Base-by-base conservation (phyloP, 2,888 invertebrate genomes). In the Tuberolachnus salignus region DNA sequence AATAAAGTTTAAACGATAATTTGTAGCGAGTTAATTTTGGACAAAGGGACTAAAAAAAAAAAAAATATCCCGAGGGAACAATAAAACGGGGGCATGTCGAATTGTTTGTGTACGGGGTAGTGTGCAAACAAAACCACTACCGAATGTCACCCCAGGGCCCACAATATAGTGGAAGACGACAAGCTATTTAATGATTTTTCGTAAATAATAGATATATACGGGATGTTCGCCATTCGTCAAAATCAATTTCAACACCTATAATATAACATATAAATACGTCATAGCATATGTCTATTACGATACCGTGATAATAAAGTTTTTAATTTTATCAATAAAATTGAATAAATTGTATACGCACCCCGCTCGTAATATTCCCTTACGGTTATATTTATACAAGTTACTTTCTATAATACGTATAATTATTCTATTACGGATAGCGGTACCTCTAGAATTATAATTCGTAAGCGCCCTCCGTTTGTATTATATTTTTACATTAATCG, bases 21-120 rank as follows among this genome's bases (percentile, higher is more conserved):
- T 64, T 74, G 23, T n/a, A 8, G 19, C 10, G n/a, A n/a, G 53
- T 51, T 44, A 21, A 73, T 73, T n/a, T 63, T 63, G 63, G 53
- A 73, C 64, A 44, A 53, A 64, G 73, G 73, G 73, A 11, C 63
- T 64, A 73, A 63, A 73, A 73, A 73, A 63, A 73, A 73, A 61
- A 73, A 73, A 63, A 51, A 74, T 74, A 74, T 53, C 73, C 73
- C 53, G 53, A 53, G 73, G 73, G 73, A 64, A 53, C 73, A 64
- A 74, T 74, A 74, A 74, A 74, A 64, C 26, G n/a, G 73, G 63
- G 73, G 53, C n/a, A 74, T 23, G 53, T 74, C 23, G 53, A 74
- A 74, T 53, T 74, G 73, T 64, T 64, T 74, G 53, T 9, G 53
- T 44, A 53, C 53, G n/a, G 6, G 51, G 44, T 44, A 64, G 53